Evolutionary conservation across 2,888 invertebrate genomes (phyloP).

Genomic region (Himalopsyche kuldschensis): DNA sequence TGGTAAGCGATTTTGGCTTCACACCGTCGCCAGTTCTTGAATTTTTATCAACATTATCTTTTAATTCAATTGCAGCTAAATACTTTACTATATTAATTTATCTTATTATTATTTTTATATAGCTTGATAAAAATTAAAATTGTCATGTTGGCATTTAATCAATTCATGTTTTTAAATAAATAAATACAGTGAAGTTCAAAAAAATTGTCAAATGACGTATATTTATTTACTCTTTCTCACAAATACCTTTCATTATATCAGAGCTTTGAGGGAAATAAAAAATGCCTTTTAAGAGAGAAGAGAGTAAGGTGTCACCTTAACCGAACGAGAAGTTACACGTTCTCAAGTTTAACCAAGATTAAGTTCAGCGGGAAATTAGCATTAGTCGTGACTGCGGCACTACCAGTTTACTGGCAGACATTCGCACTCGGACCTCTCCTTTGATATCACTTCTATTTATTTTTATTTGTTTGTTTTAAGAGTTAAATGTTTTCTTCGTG

Average conservation of each 20-base stretch:
- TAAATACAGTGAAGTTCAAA: no score
- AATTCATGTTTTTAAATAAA: no score
- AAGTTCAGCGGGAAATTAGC: constrained; percentile 36
- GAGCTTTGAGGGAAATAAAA: neutral
- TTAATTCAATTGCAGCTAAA: no score
- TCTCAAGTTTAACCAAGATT: constrained; percentile 18
- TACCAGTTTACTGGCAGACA: neutral
- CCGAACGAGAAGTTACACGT: constrained; percentile 13
- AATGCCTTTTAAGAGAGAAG: neutral
- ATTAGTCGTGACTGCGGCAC: constrained; percentile 36
- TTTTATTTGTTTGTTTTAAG: neutral
- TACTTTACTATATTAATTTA: no score
- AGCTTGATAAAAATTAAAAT: no score
- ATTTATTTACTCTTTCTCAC: no score
- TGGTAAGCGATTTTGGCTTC: no score
- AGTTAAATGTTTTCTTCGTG: neutral
- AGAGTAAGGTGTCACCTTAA: constrained; percentile 27
- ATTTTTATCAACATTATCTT: no score
- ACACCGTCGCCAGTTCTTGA: no score
- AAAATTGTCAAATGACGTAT: no score
- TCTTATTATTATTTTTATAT: no score
- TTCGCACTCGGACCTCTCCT: constrained; percentile 12
- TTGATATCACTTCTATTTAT: constrained; percentile 21
- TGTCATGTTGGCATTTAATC: no score
- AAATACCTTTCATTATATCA: neutral